Conservation (phyloP, 2,113 vertebrate genomes). For the Scartelaos histophorus region DNA sequence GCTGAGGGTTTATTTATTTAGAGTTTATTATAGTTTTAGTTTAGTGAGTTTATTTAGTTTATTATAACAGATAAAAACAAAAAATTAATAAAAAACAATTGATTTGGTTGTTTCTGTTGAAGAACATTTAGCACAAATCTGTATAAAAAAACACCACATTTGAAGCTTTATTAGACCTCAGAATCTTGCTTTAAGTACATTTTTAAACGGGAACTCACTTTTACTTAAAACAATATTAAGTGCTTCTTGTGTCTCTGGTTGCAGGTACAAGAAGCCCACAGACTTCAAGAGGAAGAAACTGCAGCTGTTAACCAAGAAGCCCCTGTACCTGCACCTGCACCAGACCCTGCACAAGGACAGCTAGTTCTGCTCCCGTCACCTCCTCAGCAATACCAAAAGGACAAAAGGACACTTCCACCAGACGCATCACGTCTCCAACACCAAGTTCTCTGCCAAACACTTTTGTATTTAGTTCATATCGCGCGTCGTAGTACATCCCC, state of each 20-base stretch:
- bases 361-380: slow-evolving; percentile 50
- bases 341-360: slow-evolving; percentile 96
- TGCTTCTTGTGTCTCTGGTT: neutral
- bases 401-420: slow-evolving; percentile 25
- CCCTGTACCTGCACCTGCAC: slow-evolving; percentile 97
- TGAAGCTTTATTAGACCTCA: too few species aligned
- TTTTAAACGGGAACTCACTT: too few species aligned
- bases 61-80: too few species aligned
- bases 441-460: slow-evolving; percentile 1
- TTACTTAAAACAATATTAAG: too few species aligned
- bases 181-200: too few species aligned
- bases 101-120: too few species aligned
- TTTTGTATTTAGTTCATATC: slow-evolving; percentile 14
- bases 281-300: slow-evolving; percentile 99
- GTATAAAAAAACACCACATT: too few species aligned
- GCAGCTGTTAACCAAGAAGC: slow-evolving; percentile 97
- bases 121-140: too few species aligned
- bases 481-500: neutral
- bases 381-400: slow-evolving; percentile 54
- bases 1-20: too few species aligned
- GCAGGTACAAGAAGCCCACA: slow-evolving; percentile 98
- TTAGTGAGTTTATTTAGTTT: too few species aligned
- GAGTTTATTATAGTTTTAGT: too few species aligned
- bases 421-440: slow-evolving; percentile 17
- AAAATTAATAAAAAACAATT: too few species aligned